Evolutionary conservation across 2,797 vertebrate species (phyloP), one percentile per base, ranked within the genome.

Genomic region (Babyrousa celebensis): DNA sequence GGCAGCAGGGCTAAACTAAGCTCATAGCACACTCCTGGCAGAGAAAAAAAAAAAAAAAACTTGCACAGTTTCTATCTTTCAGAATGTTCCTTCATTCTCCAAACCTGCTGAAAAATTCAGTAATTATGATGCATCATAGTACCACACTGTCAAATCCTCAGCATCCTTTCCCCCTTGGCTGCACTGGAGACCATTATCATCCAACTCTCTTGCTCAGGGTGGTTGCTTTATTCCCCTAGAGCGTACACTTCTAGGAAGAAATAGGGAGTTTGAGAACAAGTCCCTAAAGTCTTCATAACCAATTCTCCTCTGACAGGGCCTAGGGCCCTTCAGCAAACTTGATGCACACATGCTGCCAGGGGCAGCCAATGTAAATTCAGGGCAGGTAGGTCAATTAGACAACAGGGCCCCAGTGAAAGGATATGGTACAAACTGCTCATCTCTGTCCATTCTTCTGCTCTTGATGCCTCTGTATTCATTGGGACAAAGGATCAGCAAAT

Each of bases 191-290:
- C 29, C 21, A 29, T 11, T 15, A 36, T 67, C 27, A 63, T 67
- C 29, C 12, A 75, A 11, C 70, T 95, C 70, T 65, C 12, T 77
- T 60, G 27, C 80, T 95, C 67, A 40, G 25, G 11, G 10, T 93
- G 23, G 15, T 80, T 32, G 87, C 40, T 56, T 85, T 95, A 65
- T 27, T 92, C 25, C 94, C n/a, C 25, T 54, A 96, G 40, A 97
- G 77, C 5, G 40, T 3, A 65, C 8, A 56, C 3, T 82, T 12
- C 18, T 71, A 54, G 21, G 21, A 83, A 72, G 56, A 71, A 82
- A 79, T 62, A 68, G 68, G 40, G 12, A 78, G 20, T 70, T 48
- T 56, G 27, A 54, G 12, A 95, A 36, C 2, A 72, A 27, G 17
- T 65, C 27, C 52, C 54, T 56, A 14, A 86, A 83, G 62, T 54